Conservation (phyloP, 2,888 invertebrate genomes). For the Aplocera efformata region DNA sequence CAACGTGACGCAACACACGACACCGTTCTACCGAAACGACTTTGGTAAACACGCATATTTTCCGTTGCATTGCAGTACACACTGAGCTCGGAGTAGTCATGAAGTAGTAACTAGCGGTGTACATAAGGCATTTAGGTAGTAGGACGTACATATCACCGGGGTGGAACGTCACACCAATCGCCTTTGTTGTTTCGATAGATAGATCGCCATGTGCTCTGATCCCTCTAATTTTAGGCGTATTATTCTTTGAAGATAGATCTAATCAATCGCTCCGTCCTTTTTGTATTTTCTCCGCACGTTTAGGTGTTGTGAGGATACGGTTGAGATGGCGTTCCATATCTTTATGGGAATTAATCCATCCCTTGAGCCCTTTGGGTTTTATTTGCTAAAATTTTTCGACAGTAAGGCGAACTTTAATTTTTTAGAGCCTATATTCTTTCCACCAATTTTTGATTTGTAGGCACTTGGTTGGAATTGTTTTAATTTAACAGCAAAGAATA, state of each 20-base stretch:
- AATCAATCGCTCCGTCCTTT: conserved; percentile 2
- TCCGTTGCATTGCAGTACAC: conserved; percentile 81
- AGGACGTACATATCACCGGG: conserved; percentile 80
- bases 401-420: too few species aligned
- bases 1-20: conserved; percentile 79
- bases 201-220: conserved; percentile 75
- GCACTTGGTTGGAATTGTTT: too few species aligned
- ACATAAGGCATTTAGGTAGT: conserved; percentile 81
- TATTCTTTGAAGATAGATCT: conserved; percentile 32
- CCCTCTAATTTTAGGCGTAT: conserved; percentile 58
- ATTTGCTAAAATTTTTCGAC: too few species aligned
- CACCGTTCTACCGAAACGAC: conserved; percentile 80
- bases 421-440: too few species aligned
- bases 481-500: too few species aligned
- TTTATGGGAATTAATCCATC: too few species aligned
- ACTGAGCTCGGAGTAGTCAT: conserved; percentile 81
- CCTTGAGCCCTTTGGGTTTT: too few species aligned
- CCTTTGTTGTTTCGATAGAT: conserved; percentile 79
- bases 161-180: conserved; percentile 80
- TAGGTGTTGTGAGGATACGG: not conserved
- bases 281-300: not conserved
- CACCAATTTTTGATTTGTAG: too few species aligned
- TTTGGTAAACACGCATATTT: conserved; percentile 81
- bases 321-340: too few species aligned
- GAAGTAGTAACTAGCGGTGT: conserved; percentile 80